Conservation (phyloP, 2,888 invertebrate genomes). For the Cristatella mucedo region DNA sequence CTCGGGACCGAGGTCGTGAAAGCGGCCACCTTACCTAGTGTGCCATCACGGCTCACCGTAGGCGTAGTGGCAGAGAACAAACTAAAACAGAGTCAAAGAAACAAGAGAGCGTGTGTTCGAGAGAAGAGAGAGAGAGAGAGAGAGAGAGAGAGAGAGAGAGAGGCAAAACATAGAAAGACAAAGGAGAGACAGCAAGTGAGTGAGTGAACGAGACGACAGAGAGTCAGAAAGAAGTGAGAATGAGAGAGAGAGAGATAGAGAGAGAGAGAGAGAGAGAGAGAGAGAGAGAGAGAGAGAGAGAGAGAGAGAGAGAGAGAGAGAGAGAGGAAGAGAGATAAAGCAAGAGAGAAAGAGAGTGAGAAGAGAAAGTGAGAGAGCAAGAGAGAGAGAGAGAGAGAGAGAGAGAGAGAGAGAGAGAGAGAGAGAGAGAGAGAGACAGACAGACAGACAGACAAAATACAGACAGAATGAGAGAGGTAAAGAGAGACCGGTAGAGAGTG, state of each 20-base stretch:
- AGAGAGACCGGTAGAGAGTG: no score
- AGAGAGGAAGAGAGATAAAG: neutral
- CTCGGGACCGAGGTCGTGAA: no score
- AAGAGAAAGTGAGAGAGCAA: neutral
- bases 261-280: neutral
- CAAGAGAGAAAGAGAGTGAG: neutral
- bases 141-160: neutral
- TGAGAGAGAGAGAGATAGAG: neutral
- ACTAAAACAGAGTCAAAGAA: no score
- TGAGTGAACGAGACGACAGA: neutral
- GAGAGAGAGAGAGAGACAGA: no score
- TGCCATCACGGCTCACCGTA: no score
- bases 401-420: constrained; percentile 1
- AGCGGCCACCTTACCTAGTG: no score
- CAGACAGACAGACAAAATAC: no score
- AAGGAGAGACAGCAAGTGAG: neutral
- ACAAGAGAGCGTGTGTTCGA: no score
- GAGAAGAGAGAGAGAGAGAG: neutral
- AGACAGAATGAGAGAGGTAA: no score
- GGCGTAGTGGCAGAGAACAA: no score
- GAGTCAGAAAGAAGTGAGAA: neutral
- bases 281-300: neutral
- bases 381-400: constrained; percentile 1
- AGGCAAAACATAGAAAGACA: neutral
- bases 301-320: neutral